These are phyloP conservation scores for Drosophila nikananu DNA, from an alignment of 1,140 invertebrate genomes.

Conservation along the genomic window DNA sequence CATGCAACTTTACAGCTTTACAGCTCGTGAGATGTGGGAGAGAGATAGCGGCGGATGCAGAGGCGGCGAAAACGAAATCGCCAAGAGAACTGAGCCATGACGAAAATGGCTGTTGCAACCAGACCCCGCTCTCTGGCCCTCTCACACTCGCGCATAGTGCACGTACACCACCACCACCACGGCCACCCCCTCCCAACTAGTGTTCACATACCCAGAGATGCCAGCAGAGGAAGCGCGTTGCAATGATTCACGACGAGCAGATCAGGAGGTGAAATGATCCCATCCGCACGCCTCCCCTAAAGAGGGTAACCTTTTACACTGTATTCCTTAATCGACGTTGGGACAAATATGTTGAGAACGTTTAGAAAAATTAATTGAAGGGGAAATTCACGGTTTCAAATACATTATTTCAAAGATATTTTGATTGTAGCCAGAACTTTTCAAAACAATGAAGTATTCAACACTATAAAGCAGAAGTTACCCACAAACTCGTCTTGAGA, in stretches of 20 bases:
- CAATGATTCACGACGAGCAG: conserved; percentile 20
- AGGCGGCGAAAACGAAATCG: conserved; percentile 47
- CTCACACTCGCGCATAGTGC: conserved; percentile 18
- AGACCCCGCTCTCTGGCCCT: conserved; percentile 38
- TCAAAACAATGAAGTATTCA: no score
- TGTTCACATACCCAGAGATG: background rate
- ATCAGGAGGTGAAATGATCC: conserved; percentile 5
- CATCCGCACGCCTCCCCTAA: background rate
- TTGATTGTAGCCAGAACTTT: no score
- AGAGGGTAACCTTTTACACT: background rate
- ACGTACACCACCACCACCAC: conserved; percentile 15
- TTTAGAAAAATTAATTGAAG: background rate
- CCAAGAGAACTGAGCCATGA: conserved; percentile 56
- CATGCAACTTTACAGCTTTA: conserved; percentile 64
- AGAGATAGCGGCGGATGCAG: conserved; percentile 31
- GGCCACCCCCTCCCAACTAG: conserved; percentile 5
- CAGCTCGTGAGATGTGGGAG: conserved; percentile 27
- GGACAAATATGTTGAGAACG: background rate
- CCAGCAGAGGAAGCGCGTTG: conserved; percentile 15
- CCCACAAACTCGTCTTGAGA: no score
- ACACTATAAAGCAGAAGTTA: no score
- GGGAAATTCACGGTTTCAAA: background rate
- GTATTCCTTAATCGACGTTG: background rate
- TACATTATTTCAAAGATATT: no score
- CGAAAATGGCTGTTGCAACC: conserved; percentile 56